Evolutionary conservation across 2,113 vertebrate species (phyloP).

Genomic region (Choloepus hoffmanni): DNA sequence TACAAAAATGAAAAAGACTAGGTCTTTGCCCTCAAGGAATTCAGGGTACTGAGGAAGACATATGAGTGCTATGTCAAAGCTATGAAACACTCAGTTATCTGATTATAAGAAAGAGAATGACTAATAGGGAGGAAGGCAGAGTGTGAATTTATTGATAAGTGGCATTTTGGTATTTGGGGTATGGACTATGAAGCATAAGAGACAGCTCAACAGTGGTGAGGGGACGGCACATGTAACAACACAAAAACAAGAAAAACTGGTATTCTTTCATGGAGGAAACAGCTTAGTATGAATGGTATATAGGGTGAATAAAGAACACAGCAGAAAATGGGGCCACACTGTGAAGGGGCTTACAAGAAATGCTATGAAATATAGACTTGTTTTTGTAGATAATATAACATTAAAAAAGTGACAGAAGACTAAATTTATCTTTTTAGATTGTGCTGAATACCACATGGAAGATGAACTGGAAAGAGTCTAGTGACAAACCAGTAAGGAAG

Average conservation of each 20-base stretch:
- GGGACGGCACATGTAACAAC: background rate
- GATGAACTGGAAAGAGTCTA: background rate
- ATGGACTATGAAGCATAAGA: background rate
- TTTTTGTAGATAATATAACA: background rate
- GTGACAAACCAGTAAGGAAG: background rate
- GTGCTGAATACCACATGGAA: background rate
- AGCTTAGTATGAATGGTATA: background rate
- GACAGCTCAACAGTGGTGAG: background rate
- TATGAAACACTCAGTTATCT: background rate
- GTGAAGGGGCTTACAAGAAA: background rate
- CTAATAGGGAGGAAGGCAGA: background rate
- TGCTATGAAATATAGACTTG: background rate
- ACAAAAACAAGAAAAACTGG: background rate
- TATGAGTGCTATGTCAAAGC: background rate
- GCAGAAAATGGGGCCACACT: background rate
- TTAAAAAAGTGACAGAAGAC: background rate
- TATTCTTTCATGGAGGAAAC: background rate
- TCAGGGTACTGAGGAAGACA: background rate
- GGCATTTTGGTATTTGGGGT: background rate
- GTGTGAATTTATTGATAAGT: background rate
- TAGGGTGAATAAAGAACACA: background rate
- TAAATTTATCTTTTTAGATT: background rate
- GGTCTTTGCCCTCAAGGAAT: background rate
- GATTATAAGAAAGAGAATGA: background rate
- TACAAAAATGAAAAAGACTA: constrained; percentile 44